Evolutionary conservation across 1,140 invertebrate genomes (phyloP).

Genomic region (Panagrolaimus sp.): DNA sequence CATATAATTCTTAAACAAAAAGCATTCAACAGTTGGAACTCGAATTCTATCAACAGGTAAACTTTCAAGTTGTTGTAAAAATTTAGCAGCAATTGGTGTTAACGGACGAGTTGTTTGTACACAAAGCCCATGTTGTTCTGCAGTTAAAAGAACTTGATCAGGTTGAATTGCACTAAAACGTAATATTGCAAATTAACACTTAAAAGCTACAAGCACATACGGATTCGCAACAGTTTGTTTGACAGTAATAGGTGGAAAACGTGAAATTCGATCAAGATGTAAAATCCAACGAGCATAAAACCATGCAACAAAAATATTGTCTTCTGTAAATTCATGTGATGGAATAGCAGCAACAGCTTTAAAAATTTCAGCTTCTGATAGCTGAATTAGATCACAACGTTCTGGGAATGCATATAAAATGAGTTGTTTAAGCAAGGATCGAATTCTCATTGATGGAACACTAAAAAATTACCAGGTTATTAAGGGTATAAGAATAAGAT

Average conservation of each 20-base stretch:
- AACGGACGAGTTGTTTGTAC: not conserved
- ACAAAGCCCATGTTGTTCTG: not conserved
- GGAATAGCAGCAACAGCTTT: not conserved
- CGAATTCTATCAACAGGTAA: not conserved
- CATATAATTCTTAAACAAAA: not conserved
- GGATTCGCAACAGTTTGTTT: slow-evolving; percentile 8
- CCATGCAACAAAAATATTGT: not conserved
- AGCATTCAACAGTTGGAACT: slow-evolving; percentile 3
- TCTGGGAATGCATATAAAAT: not conserved
- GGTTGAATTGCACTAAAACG: not conserved
- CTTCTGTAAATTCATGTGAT: not conserved
- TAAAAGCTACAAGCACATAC: not conserved
- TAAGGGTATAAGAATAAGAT: too few species aligned
- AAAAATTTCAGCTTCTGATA: not conserved
- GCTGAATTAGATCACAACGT: not conserved
- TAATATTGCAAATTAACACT: not conserved
- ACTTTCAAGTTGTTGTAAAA: not conserved
- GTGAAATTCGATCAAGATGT: not conserved
- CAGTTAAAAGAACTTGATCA: not conserved
- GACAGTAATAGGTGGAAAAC: not conserved
- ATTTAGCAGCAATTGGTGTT: not conserved
- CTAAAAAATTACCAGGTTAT: not conserved
- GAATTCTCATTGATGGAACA: not conserved
- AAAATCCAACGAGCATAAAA: slow-evolving; percentile 8
- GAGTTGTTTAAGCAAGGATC: not conserved